Base-by-base conservation (phyloP, 2,113 vertebrate genomes). In the Sylvilagus bachmani region DNA sequence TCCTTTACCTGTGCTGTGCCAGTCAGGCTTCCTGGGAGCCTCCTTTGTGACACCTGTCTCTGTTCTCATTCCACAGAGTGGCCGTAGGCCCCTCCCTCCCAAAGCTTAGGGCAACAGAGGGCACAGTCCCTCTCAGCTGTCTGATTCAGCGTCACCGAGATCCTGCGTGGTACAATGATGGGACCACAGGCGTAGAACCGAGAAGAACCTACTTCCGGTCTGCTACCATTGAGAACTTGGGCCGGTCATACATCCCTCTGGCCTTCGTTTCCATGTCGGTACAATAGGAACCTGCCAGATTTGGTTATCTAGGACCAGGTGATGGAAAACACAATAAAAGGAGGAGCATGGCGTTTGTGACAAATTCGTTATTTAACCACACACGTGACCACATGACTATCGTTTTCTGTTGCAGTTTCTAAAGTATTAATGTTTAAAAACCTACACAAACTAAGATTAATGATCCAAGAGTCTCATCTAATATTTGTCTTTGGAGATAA, bases 401-500 rank as follows among this genome's bases (percentile, higher is more conserved):
- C 19, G 21, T 73, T 89, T 71, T 86, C 70, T 77, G 58, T 67
- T 89, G 79, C n/a, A 79, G 44, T 75, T 53, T 84, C 75, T 67
- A 8, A 85, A 87, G 66, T 83, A 61, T 73, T 66, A 55, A 22
- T 49, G 51, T 84, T 86, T 95, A 91, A 75, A 21, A 86, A 70
- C 29, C 81, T 55, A 38, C 66, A 90, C 49, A 86, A 96, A 74
- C 55, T 62, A 82, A 90, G 85, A 83, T 92, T 73, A 66, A 93
- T 79, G 79, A 82, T 85, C 49, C 22, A 79, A 80, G 38, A 71
- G 31, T 10, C 58, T 89, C 17, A 74, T 4, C 62, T 70, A 91
- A 83, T 88, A 62, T 82, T 79, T 73, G 89, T 33, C 84, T 83
- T 55, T 71, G 86, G 66, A 80, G 66, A 77, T 84, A 89, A 91